Conservation (phyloP, 1,140 invertebrate species). For the Lasaia peninsularis region DNA sequence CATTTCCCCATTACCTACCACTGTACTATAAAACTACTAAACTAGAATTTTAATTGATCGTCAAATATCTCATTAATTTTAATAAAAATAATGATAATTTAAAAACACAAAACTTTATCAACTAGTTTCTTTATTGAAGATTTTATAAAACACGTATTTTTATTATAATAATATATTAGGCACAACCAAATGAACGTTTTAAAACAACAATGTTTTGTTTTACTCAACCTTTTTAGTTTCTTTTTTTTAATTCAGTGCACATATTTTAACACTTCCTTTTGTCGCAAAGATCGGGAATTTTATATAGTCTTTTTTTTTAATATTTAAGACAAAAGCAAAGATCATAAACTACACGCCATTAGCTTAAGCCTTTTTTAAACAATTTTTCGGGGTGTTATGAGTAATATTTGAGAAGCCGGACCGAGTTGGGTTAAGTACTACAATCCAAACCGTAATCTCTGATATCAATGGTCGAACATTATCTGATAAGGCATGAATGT, state of each 20-base stretch:
- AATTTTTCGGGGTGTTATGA: not conserved
- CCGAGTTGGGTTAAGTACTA: not conserved
- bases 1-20: not conserved
- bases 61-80: not conserved
- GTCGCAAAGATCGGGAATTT: not conserved
- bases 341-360: not conserved
- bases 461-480: conserved; percentile 1
- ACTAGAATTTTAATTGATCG: not conserved
- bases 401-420: not conserved
- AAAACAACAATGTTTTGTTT: no score
- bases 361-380: not conserved
- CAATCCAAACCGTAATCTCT: conserved; percentile 1
- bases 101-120: not conserved
- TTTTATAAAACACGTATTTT: no score
- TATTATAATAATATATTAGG: no score
- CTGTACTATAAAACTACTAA: not conserved
- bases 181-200: no score
- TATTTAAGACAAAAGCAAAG: not conserved
- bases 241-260: no score
- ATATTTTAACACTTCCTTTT: not conserved
- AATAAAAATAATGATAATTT: not conserved
- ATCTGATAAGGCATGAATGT: conserved; percentile 1
- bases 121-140: no score
- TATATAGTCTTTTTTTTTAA: not conserved
- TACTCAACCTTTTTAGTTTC: no score